Evolutionary conservation across 2,113 vertebrate species (phyloP), one percentile per base, ranked within the genome.

Genomic region (Cromileptes altivelis): DNA sequence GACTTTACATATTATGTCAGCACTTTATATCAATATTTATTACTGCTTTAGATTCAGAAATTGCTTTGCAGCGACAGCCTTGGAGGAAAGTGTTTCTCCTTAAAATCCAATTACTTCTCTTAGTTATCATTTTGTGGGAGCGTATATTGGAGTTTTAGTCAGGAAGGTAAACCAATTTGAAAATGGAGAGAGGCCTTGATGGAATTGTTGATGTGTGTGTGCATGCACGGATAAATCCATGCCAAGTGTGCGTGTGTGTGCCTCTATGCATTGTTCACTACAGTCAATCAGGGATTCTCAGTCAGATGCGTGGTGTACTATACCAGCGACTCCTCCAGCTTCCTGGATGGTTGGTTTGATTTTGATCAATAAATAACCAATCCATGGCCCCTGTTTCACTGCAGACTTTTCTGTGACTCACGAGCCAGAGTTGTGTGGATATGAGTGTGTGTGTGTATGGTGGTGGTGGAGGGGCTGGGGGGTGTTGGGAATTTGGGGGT

Each of bases 21-120:
- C 82, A 83, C 33, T 63, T 81, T 69, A 62, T 58, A 86, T 86
- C 84, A 81, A 88, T 84, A 79, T 87, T 78, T 73, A 82, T 78
- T 82, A 76, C 61, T 72, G 67, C 55, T 85, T 77, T 61, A 69
- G 60, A 81, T 73, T 81, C 30, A 82, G 49, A 85, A 75, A 85
- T 30, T 77, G 64, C 70, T 74, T 74, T 11, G 17, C 50, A 79
- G 69, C 3, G 4, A 74, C 65, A 72, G 70, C 76, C 65, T 84
- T 55, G 70, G 64, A 57, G 80, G 64, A 80, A 89, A 84, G 68
- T 53, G 75, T 86, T 83, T 80, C 52, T 77, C 33, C 85, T 82
- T 75, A 85, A 84, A 87, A 87, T 88, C 85, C 88, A 89, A 88
- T 91, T 89, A 88, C 85, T 69, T 77, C 55, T 74, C 65, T 53